These are phyloP conservation scores for Caenorhabditis plicata DNA, from an alignment of 2,888 invertebrate species.

Conservation along the genomic window DNA sequence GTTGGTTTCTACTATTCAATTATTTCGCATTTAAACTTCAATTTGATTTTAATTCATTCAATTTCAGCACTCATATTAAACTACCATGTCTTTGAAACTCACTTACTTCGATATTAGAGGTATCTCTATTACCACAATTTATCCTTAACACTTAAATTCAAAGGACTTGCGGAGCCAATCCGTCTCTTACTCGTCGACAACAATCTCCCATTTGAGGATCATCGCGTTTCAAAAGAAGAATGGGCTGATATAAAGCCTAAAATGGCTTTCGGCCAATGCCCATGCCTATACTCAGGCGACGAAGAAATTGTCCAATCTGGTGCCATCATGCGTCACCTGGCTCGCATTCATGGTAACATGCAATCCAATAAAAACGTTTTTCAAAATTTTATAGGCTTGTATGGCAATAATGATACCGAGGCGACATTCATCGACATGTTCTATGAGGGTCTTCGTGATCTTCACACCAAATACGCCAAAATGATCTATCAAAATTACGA, in stretches of 20 bases:
- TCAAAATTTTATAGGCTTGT: constrained; percentile 35
- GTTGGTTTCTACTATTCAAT: no score
- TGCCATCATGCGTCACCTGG: constrained; percentile 53
- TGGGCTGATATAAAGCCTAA: constrained; percentile 43
- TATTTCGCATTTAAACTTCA: no score
- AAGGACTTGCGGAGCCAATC: constrained; percentile 50
- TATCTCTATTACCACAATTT: background rate
- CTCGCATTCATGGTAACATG: constrained; percentile 36
- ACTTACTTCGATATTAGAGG: constrained; percentile 44
- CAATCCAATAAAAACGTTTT: no score
- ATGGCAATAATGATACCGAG: constrained; percentile 45
- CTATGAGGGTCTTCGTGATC: constrained; percentile 44
- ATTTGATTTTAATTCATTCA: no score
- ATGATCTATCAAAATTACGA: constrained; percentile 48
- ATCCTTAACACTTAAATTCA: background rate
- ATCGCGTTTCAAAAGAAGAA: constrained; percentile 29
- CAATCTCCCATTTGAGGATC: constrained; percentile 41
- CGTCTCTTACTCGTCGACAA: constrained; percentile 49
- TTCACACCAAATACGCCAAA: constrained; percentile 44
- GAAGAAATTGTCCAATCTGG: constrained; percentile 49
- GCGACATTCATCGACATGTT: constrained; percentile 46
- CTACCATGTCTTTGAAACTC: constrained; percentile 37
- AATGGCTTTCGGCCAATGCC: constrained; percentile 52
- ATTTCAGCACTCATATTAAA: no score
- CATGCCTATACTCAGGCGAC: constrained; percentile 40